Evolutionary conservation across 1,140 invertebrate species (phyloP), one percentile per base, ranked within the genome.

Genomic region (Carposina sasakii): DNA sequence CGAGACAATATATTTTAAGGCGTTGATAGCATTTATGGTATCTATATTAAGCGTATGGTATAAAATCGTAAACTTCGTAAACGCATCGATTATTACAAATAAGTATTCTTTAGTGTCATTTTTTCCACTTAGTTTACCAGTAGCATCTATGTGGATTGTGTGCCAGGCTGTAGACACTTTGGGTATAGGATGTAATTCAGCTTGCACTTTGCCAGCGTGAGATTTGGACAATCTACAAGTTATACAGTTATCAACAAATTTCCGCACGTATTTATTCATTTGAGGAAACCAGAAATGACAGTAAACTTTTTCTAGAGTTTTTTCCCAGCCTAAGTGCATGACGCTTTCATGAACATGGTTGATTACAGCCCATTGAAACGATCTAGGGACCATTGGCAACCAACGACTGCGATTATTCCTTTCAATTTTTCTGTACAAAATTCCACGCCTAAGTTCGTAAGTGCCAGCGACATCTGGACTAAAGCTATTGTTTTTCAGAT

Each of bases 351-450:
- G 33, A 16, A 36, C 16, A 36, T 36, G 33, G 9, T 72, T 72
- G 22, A 74, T 65, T 6, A 71, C 51, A 5, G 60, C 23, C 33
- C 26, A 65, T 44, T 34, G 36, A 19, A 65, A 63, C 3, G 52
- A 36, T 17, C 56, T 45, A 0, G 68, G 65, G 10, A 71, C 52
- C 28, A 67, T 55, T n/a, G 66, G 61, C 33, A 71, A 40, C 41
- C 57, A 64, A 4, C 3, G 2, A 31, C 10, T 44, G 13, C 42
- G 42, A 19, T 19, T 19, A 31, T 44, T 44, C 6, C 42, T 8
- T 44, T 44, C 4, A 17, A 44, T 12, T 15, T 23, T 22, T 6
- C 20, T 40, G 16, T 44, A 19, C 3, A 44, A 19, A 30, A 44
- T 31, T 3, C 26, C 17, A 5, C 10, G 3, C 19, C 26, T 44